Evolutionary conservation across 2,113 vertebrate species (phyloP).

Genomic region (Ciconia stormi): DNA sequence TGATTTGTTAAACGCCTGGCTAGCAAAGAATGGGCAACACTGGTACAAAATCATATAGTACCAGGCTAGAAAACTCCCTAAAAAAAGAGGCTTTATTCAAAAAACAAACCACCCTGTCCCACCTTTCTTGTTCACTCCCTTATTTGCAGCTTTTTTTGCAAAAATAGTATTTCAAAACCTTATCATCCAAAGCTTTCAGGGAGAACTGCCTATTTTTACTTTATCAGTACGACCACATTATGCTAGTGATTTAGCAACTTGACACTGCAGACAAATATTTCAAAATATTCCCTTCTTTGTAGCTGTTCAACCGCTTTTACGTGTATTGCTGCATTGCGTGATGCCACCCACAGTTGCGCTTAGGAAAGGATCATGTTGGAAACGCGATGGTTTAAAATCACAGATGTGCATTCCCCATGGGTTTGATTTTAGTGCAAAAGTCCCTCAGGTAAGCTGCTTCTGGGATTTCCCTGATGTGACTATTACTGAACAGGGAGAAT

Average conservation of each 20-base stretch:
- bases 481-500: not conserved
- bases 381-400: not conserved
- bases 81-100: not conserved
- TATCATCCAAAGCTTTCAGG: not conserved
- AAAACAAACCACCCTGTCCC: not conserved
- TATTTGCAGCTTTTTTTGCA: not conserved
- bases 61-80: not conserved
- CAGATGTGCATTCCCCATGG: not conserved
- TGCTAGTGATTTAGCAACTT: not conserved
- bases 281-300: not conserved
- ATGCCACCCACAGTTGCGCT: not conserved
- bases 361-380: not conserved
- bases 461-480: not conserved
- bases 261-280: not conserved
- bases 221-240: not conserved
- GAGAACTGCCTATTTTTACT: constrained; percentile 16
- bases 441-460: not conserved
- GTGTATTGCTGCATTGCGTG: not conserved
- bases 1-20: not conserved
- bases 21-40: not conserved
- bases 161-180: not conserved
- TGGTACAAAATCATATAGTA: not conserved
- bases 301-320: not conserved
- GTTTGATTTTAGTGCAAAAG: not conserved
- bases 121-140: not conserved